Base-by-base conservation (phyloP, 2,113 vertebrate genomes). In the Alouatta palliata region DNA sequence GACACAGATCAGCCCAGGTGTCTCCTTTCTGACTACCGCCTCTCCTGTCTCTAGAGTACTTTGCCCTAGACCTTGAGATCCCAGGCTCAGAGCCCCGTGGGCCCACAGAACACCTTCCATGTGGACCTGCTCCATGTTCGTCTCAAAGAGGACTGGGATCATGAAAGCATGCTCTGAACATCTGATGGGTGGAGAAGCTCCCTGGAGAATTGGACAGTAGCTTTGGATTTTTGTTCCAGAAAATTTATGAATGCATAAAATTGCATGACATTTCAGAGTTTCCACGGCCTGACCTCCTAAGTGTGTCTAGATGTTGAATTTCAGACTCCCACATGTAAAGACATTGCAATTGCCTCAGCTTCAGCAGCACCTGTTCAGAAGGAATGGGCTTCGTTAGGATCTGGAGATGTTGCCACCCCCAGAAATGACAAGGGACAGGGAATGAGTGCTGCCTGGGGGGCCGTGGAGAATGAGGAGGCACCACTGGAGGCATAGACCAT, bases 51-150 rank as follows among this genome's bases (percentile, higher is more conserved):
- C 19, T 58, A n/a, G n/a, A 52, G 30, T 16, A 45, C 16, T 27
- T 2, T 20, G 68, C 40, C 66, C 20, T 16, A 19, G 21, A 73
- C 23, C 37, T 70, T 1, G 20, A 37, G 23, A 37, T 10, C 32
- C 17, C 7, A 25, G 49, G 12, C 47, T 13, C 35, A 32, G 54
- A 87, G 45, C 20, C 30, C 6, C 10, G 1, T 1, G 4, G 32
- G 52, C 25, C 21, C 37, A 14, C 35, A 64, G 16, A n/a, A 30
- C 3, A 35, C n/a, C 10, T 75, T 35, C 17, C 5, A 0, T 1
- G 8, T 27, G 45, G n/a, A 3, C 2, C 75, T 47, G 25, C 35
- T 52, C n/a, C 20, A 1, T 8, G 0, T 1, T 64, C 16, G 0
- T 49, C 25, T 37, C 16, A 52, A 40, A 37, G 20, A n/a, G 30